These are phyloP conservation scores for Metalampra italica DNA, from an alignment of 2,888 invertebrate genomes.

Conservation along the genomic window DNA sequence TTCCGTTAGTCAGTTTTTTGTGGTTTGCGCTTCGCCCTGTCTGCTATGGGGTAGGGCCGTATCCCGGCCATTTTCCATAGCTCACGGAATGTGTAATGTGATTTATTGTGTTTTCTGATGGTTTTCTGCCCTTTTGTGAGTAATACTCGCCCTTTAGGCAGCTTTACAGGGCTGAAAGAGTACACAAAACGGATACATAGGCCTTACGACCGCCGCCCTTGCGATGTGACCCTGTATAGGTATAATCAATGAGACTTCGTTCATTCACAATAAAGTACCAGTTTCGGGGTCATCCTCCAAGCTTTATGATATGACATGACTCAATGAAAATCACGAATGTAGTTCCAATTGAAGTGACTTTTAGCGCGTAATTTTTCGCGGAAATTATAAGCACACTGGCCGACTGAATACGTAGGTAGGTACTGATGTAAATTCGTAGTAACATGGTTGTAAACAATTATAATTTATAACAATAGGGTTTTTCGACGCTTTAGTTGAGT, in stretches of 20 bases:
- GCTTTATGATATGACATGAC: conserved; percentile 42
- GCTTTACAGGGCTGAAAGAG: conserved; percentile 22
- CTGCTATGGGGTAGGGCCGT: conserved; percentile 60
- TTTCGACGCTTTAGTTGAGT: conserved; percentile 9
- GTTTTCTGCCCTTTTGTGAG: conserved; percentile 18
- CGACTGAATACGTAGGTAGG: background rate
- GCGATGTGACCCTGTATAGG: conserved; percentile 51
- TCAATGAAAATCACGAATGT: conserved; percentile 27
- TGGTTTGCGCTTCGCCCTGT: conserved; percentile 54
- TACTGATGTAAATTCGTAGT: background rate
- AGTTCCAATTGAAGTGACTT: background rate
- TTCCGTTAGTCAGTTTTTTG: conserved; percentile 50
- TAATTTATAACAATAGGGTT: conserved; percentile 17
- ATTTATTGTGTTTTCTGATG: conserved; percentile 34
- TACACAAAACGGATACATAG: conserved; percentile 27
- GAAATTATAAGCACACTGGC: conserved; percentile 9
- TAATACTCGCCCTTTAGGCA: conserved; percentile 9
- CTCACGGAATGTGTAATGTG: conserved; percentile 44
- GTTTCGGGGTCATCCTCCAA: conserved; percentile 66
- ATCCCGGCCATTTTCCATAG: conserved; percentile 73
- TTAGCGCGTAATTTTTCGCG: conserved; percentile 9
- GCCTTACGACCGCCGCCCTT: conserved; percentile 65
- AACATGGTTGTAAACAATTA: too few species aligned
- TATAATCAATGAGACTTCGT: conserved; percentile 71
- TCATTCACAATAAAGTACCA: conserved; percentile 73